Base-by-base conservation (phyloP, 2,888 invertebrate genomes). In the Morpho deidamia region DNA sequence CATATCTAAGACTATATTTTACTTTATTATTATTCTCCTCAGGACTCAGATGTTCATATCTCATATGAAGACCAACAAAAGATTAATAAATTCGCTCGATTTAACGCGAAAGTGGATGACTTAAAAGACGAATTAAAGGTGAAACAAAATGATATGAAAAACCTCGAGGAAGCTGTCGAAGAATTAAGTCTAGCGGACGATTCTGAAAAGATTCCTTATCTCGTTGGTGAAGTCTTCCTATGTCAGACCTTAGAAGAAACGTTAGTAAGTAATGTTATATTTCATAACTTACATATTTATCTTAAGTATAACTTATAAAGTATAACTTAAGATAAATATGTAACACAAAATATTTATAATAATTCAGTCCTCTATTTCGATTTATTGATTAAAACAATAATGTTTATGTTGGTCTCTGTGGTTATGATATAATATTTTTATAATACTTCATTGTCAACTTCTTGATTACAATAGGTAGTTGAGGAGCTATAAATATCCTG, bases 31-130 rank as follows among this genome's bases (percentile, higher is more conserved):
- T 12, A 40, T 14, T n/a, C 7, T 7, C 11, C 10, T 9, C 69
- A 95, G 94, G 96, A 97, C 72, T 94, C 94, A 46, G 98, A 98
- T 90, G 96, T 97, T 56, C 96, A 98, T 78, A 98, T 99, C 67
- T 96, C 97, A 0, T 96, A 92, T 73, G 98, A 98, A 80, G 99
- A 99, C 88, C 99, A 99, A 83, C 96, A 97, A 74, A 97, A 97
- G 88, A 99, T 99, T 61, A 99, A 99, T 82, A 95, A 94, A 78
- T 99, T 99, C 85, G 99, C 99, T 1, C 92, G 97, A 58, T 92
- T 96, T 61, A 98, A 99, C 90, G 97, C 97, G 0, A 95, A 95
- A 81, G 92, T 97, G 70, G 96, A 97, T 69, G 98, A 98, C 75
- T 90, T 95, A 10, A 97, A 96, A 78, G 95, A 96, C 65, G 97